A percentile compares a stretch with the other conserved stretches of the same genome.
Conservation (phyloP, 1,140 invertebrate species). For the Dendroctonus valens region DNA sequence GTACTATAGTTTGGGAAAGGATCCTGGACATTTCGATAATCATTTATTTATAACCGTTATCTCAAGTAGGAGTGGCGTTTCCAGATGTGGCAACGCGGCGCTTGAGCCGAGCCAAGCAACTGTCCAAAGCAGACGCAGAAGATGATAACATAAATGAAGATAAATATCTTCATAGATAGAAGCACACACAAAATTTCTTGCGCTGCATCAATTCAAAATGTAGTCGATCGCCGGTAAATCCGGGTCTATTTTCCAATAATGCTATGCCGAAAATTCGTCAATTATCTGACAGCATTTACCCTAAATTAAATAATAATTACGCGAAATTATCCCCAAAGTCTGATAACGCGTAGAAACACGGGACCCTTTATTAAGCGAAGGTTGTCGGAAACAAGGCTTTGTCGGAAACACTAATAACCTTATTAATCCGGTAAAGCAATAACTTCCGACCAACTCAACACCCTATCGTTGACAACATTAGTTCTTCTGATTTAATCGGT, state of each 20-base stretch:
- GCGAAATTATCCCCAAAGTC: constrained; percentile 10
- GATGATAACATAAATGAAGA: too few relatives aligned
- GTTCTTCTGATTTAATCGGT: constrained; percentile 33
- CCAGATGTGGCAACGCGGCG: too few relatives aligned
- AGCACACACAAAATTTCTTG: too few relatives aligned
- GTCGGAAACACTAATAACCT: constrained; percentile 37
- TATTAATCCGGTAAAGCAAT: constrained; percentile 38
- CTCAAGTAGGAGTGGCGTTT: too few relatives aligned
- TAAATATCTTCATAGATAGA: too few relatives aligned
- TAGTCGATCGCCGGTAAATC: too few relatives aligned
- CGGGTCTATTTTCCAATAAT: not conserved
- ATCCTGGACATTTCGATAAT: too few relatives aligned
- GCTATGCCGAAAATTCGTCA: not conserved
- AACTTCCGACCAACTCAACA: constrained; percentile 36
- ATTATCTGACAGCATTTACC: constrained; percentile 2
- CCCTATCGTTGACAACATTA: constrained; percentile 29
- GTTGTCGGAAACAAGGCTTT: constrained; percentile 26
- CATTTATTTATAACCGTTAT: too few relatives aligned
- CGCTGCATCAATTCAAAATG: too few relatives aligned
- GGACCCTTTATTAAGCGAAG: constrained; percentile 17
- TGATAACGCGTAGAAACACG: not conserved
- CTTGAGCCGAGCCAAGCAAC: too few relatives aligned
- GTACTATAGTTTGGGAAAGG: too few relatives aligned
- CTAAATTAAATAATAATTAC: constrained; percentile 11
- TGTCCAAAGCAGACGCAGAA: too few relatives aligned